Base-by-base conservation (phyloP, 2,797 vertebrate species). In the Mormyrus proboscirostris region DNA sequence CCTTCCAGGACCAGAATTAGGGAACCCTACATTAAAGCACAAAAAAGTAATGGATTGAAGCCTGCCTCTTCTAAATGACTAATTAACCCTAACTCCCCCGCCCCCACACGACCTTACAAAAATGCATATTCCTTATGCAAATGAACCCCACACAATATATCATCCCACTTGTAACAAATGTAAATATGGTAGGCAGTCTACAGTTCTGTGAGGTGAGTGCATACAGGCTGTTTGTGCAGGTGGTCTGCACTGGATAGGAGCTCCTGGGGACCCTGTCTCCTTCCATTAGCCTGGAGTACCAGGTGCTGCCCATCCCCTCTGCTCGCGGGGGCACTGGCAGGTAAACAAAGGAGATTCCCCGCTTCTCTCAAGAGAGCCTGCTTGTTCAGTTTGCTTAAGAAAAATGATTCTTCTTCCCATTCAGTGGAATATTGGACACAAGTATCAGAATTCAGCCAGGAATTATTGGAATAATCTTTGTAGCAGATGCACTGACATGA, bases 211-310 rank as follows among this genome's bases (percentile, higher is more conserved):
- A 85, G 49, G 0, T 85, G 49, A 82, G 83, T 12, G 47, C 49
- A 25, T 14, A 5, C 53, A 38, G 86, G 51, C 55, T 41, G 51
- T 44, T 38, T 88, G 62, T 44, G 41, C 41, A 69, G 55, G 55
- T 65, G 57, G 12, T 88, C 19, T 65, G 9, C 41, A 69, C n/a
- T 50, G 44, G 59, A 88, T 38, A 50, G 50, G 12, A 87, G 22
- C 57, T 65, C 87, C 87, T 65, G 5, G n/a, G 87, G 57, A 57
- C 12, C 38, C 25, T 29, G 59, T 88, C 87, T 69, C n/a, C 22
- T 69, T 69, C 59, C 87, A 69, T 88, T 88, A 88, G 87, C 38
- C 83, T 69, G 1, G 51, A 88, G 59, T 22, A 47, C 87, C 87
- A 65, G 41, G 44, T 88, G 57, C 41, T 69, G 3, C 41, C 33